Evolutionary conservation across 2,113 vertebrate genomes (phyloP), one percentile per base, ranked within the genome.

Genomic region (Eulemur rufifrons): DNA sequence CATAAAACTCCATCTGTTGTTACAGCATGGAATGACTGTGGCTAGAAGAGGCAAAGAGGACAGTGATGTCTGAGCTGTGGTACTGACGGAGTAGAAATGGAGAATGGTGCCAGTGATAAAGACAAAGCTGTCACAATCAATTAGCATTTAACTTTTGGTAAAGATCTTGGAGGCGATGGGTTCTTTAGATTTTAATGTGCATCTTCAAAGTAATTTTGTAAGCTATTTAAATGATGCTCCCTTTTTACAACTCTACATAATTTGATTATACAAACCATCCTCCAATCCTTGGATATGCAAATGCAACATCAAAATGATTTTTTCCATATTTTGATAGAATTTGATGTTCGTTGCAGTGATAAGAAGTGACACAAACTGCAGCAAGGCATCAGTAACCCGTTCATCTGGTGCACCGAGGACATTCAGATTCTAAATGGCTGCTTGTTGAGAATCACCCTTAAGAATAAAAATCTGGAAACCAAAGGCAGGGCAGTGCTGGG

Each of bases 1-100:
- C 96, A 97, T 97, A 98, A 98, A 91, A 96, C 81, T 95, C 98
- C 98, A 98, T 98, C 98, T 98, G 98, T 96, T 97, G 84, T 84
- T 66, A 76, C 0, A 9, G 54, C 76, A 47, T 10, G 21, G 91
- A 39, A 6, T 37, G 68, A 61, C 32, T 68, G 77, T 77, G 61
- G 18, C 83, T 84, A 59, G 89, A 73, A 17, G 95, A 96, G 47
- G 91, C 66, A 45, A 39, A 32, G 91, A 86, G 87, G 91, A 73
- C 42, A 69, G 83, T 11, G 64, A 83, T 34, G 21, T n/a, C 54
- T 34, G 54, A 94, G 85, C 76, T 63, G 34, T 8, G 63, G 77
- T 66, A 50, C 2, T 92, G 91, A 83, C 91, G 59, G 73, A 87
- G 74, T n/a, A 77, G 89, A 86, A 97, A 42, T 3, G 50, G 93